A percentile compares a stretch with the other conserved stretches of the same genome.
Evolutionary conservation across 2,797 vertebrate genomes (phyloP).

Genomic region (Pseudocheirus occidentalis): DNA sequence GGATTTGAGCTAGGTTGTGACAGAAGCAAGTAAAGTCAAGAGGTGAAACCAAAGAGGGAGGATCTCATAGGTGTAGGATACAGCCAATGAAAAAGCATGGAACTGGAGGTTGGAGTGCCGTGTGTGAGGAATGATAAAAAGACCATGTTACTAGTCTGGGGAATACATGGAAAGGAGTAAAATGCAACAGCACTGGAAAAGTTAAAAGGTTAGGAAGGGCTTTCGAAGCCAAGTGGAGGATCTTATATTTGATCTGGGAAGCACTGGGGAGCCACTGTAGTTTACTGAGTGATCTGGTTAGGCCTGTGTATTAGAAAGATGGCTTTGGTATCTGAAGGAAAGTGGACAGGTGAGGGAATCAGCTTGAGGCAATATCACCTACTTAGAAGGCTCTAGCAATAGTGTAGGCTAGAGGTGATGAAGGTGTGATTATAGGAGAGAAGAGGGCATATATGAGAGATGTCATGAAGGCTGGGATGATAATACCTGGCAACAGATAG

Average conservation of each 20-base stretch:
- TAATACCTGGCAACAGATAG: background rate
- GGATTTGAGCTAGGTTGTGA: background rate
- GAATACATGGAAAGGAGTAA: background rate
- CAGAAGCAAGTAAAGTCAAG: background rate
- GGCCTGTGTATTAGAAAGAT: background rate
- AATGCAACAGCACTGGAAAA: background rate
- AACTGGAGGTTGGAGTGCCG: background rate
- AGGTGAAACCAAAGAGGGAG: background rate
- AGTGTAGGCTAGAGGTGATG: background rate
- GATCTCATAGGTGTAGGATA: background rate
- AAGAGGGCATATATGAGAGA: background rate
- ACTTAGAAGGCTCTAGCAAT: background rate
- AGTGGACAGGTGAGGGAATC: background rate
- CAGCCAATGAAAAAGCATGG: background rate
- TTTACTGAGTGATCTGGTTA: background rate
- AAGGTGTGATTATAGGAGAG: background rate
- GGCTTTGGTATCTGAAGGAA: background rate
- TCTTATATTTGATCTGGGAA: background rate
- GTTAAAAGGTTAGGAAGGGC: background rate
- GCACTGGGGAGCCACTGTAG: background rate
- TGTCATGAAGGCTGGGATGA: background rate
- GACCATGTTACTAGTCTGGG: background rate
- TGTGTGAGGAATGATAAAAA: background rate
- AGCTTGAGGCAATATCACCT: background rate
- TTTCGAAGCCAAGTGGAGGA: background rate